These are phyloP conservation scores for Laupala kohalensis DNA, from an alignment of 1,140 invertebrate species.

Conservation along the genomic window DNA sequence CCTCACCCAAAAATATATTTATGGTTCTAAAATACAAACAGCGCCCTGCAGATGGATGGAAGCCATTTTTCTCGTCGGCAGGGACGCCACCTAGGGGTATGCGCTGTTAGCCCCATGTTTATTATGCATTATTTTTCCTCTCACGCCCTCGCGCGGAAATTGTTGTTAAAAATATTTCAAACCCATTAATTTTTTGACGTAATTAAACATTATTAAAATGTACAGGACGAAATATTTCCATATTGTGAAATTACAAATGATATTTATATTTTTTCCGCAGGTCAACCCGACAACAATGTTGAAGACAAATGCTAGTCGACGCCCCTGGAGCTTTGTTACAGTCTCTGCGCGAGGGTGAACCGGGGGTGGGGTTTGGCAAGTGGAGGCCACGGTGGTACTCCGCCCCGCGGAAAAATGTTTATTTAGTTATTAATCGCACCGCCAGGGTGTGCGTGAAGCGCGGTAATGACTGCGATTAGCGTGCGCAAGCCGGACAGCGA, in stretches of 20 bases:
- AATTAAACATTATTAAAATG: background rate
- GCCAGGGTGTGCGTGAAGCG: background rate
- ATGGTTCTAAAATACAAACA: background rate
- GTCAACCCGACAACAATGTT: background rate
- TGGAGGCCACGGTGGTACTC: background rate
- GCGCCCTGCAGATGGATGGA: background rate
- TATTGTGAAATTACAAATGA: background rate
- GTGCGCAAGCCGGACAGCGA: background rate
- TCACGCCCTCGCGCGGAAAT: background rate
- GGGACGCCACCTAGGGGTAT: background rate
- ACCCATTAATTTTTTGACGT: background rate
- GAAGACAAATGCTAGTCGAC: background rate
- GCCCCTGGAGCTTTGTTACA: background rate
- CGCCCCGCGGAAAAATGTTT: background rate
- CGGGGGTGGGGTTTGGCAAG: too few species aligned
- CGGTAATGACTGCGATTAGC: background rate
- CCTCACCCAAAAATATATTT: background rate
- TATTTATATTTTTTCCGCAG: background rate
- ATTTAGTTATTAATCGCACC: background rate
- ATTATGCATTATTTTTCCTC: background rate
- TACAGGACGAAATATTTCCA: background rate
- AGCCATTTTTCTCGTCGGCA: background rate
- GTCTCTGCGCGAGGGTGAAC: background rate
- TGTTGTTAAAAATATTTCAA: background rate
- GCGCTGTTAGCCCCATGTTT: background rate